Evolutionary conservation across 2,888 invertebrate genomes (phyloP).

Genomic region (Choristoneura rosaceana): DNA sequence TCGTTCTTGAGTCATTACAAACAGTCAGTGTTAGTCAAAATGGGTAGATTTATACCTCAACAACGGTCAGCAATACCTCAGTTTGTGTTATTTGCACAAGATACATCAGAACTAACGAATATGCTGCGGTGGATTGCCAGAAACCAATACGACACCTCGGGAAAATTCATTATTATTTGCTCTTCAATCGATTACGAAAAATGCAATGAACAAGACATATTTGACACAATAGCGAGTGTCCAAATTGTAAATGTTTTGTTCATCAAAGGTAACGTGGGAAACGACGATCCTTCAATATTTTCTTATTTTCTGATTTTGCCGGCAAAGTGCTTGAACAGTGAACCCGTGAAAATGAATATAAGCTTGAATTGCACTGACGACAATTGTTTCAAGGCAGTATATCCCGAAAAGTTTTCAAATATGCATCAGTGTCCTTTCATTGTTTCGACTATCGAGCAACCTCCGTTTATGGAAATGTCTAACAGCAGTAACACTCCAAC

Average conservation of each 20-base stretch:
- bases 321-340: conserved; percentile 55
- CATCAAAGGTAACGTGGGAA: conserved; percentile 49
- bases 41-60: conserved; percentile 52
- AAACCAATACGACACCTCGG: conserved; percentile 58
- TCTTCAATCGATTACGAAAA: conserved; percentile 47
- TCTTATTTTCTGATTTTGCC: conserved; percentile 55
- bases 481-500: conserved; percentile 52
- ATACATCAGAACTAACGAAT: conserved; percentile 53
- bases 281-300: conserved; percentile 49
- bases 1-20: conserved; percentile 59
- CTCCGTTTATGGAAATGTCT: conserved; percentile 64
- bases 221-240: conserved; percentile 52
- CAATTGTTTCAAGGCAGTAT: conserved; percentile 55
- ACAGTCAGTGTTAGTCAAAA: conserved; percentile 55
- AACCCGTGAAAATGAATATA: conserved; percentile 53
- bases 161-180: conserved; percentile 62
- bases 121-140: conserved; percentile 54
- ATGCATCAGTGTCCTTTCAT: conserved; percentile 58
- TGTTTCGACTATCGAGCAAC: conserved; percentile 65
- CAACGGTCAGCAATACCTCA: conserved; percentile 50
- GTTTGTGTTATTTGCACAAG: conserved; percentile 60
- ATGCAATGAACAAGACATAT: conserved; percentile 58
- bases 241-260: conserved; percentile 59
- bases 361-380: conserved; percentile 49
- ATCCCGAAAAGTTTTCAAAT: conserved; percentile 57